phyloP scores from a whole-genome alignment of 2,888 invertebrate genomes.

The Synergus gifuensis region DNA sequence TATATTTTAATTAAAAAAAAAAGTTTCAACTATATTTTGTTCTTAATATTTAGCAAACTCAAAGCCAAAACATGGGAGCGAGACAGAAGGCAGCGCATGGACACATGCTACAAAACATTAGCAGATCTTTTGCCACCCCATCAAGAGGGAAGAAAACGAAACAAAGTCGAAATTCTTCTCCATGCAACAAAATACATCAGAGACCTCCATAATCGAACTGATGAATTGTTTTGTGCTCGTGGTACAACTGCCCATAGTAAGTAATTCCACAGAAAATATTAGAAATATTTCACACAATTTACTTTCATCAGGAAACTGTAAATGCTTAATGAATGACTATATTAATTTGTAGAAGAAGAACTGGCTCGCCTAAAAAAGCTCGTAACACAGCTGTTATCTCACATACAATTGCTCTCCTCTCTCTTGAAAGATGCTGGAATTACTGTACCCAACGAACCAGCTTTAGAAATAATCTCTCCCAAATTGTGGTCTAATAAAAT shows the following conservation, averaged over 20 bases:
- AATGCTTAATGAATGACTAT: conserved; percentile 8
- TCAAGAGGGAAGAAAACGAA: conserved; percentile 80
- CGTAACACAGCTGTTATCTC: conserved; percentile 70
- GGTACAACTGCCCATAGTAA: conserved; percentile 74
- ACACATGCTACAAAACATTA: conserved; percentile 79
- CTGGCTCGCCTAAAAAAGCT: conserved; percentile 72
- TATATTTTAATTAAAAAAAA: too few relatives aligned
- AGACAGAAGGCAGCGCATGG: conserved; percentile 84
- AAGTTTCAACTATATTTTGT: conserved; percentile 19
- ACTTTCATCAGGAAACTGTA: not conserved
- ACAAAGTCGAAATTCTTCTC: conserved; percentile 79
- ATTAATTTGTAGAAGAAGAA: conserved; percentile 70
- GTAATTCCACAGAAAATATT: conserved; percentile 43
- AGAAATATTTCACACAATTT: conserved; percentile 1
- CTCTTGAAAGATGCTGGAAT: conserved; percentile 74
- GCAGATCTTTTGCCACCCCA: conserved; percentile 79
- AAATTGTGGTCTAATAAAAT: conserved; percentile 76
- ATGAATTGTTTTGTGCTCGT: conserved; percentile 70
- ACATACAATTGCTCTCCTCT: conserved; percentile 72
- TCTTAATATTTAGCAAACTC: conserved; percentile 77
- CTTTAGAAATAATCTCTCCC: conserved; percentile 74
- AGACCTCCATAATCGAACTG: conserved; percentile 73
- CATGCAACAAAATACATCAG: conserved; percentile 76
- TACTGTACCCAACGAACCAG: conserved; percentile 74
- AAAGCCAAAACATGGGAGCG: conserved; percentile 84